These are phyloP conservation scores for Notolabrus celidotus DNA, from an alignment of 2,797 vertebrate species.

Conservation along the genomic window DNA sequence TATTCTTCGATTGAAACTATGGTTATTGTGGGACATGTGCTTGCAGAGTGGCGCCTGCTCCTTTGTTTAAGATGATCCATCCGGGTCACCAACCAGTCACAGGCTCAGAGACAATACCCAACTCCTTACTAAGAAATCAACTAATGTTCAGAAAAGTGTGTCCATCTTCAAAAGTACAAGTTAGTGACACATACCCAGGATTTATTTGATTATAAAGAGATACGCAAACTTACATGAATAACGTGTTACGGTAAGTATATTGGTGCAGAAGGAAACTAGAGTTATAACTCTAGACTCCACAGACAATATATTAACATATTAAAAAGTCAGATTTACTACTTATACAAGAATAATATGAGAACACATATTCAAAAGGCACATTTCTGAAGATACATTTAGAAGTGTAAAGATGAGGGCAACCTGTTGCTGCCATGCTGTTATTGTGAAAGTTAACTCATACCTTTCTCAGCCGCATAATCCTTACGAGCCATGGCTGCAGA, in stretches of 20 bases:
- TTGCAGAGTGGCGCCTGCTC: constrained; percentile 66
- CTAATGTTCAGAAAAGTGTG: background rate
- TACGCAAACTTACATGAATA: background rate
- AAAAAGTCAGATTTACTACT: too few species aligned
- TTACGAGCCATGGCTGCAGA: constrained; percentile 86
- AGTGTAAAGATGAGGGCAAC: constrained; percentile 23
- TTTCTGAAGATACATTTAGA: too few species aligned
- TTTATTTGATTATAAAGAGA: too few species aligned
- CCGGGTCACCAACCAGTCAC: constrained; percentile 72
- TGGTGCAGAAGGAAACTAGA: background rate
- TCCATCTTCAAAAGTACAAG: background rate
- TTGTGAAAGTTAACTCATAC: constrained; percentile 62
- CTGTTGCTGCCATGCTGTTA: constrained; percentile 68
- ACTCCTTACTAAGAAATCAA: background rate
- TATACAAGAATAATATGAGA: too few species aligned
- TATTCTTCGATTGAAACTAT: too few species aligned
- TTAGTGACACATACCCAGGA: too few species aligned
- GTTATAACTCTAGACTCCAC: background rate
- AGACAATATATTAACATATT: too few species aligned
- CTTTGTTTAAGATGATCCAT: constrained; percentile 79
- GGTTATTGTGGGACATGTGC: constrained; percentile 65
- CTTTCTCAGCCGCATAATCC: constrained; percentile 91
- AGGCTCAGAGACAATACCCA: constrained; percentile 3
- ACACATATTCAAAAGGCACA: too few species aligned
- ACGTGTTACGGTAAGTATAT: accelerated